Evolutionary conservation across 1,140 invertebrate genomes (phyloP), one percentile per base, ranked within the genome.

Genomic region (Idris sp.): DNA sequence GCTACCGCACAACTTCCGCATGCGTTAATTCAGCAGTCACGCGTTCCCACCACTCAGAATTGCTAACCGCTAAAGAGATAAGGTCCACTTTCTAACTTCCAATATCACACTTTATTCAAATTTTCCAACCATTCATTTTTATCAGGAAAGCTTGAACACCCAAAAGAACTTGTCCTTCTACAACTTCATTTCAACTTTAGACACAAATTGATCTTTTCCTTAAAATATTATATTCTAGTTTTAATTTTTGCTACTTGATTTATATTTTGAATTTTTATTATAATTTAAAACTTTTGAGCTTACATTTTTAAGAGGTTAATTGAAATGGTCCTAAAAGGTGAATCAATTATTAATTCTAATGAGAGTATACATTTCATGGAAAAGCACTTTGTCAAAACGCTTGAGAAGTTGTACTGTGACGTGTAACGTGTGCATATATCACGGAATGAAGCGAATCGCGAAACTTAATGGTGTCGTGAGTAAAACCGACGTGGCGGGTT

Each of bases 1-100:
- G 54, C 15, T 35, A 44, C 26, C 76, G 72, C 74, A 77, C 80
- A 86, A 86, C 82, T 86, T 86, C 82, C 79, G 83, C 84, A 86
- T 82, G 83, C 83, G 83, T 84, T 86, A 86, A 85, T 85, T 79
- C 78, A 80, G 67, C 76, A 79, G 74, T 77, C 76, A 76, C 72
- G 76, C 72, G 56, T 68, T 54, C n/a, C n/a, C n/a, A n/a, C 73
- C 51, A 59, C 8, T 33, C 53, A 41, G 51, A n/a, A 75, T 75
- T 69, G 72, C 58, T 69, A 53, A 69, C 64, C 58, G 51, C 72
- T 49, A 59, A 75, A 75, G 72, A 68, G 72, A 68, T 74, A 74
- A 68, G 62, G 62, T 19, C 26, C 14, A 11, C 51, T 56, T 49
- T 48, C 54, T 15, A n/a, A 11, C 13, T 48, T 44, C 9, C 3